Evolutionary conservation across 1,140 invertebrate genomes (phyloP).

Genomic region (Cardiocondyla obscurior): DNA sequence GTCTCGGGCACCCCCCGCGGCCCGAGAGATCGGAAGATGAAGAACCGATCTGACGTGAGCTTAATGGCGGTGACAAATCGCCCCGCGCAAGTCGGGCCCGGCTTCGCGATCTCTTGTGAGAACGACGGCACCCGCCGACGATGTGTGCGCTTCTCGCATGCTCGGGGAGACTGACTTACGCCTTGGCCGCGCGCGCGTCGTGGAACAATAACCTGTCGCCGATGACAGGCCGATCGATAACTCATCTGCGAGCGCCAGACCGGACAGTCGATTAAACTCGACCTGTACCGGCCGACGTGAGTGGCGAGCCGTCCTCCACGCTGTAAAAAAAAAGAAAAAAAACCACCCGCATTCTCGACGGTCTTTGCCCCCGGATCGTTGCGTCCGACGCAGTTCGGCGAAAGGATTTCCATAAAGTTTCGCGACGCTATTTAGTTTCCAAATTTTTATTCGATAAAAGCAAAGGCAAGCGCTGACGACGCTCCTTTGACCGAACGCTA

Average conservation of each 20-base stretch:
- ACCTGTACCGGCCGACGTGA: constrained; percentile 35
- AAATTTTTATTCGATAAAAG: neutral
- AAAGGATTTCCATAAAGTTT: neutral
- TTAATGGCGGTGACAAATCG: constrained; percentile 75
- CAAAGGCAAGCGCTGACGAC: neutral
- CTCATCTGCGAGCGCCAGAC: constrained; percentile 58
- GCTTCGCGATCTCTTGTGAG: too few species aligned
- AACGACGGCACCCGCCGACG: constrained; percentile 62
- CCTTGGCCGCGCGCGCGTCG: constrained; percentile 44
- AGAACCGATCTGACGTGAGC: constrained; percentile 69
- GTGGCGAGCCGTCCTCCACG: constrained; percentile 27
- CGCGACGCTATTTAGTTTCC: neutral
- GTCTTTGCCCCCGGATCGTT: constrained; percentile 44
- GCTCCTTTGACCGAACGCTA: neutral
- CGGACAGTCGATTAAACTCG: constrained; percentile 61
- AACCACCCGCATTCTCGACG: constrained; percentile 49
- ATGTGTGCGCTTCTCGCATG: constrained; percentile 61
- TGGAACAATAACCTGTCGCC: constrained; percentile 69
- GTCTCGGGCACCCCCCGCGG: constrained; percentile 29
- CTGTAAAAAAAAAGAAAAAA: too few species aligned
- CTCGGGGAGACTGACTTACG: constrained; percentile 58
- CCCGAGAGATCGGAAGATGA: constrained; percentile 12
- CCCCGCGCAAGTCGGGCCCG: constrained; percentile 1
- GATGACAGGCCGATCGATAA: constrained; percentile 66
- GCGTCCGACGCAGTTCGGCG: constrained; percentile 38